These are phyloP conservation scores for Phymorhynchus buccinoides DNA, from an alignment of 1,140 invertebrate species.

Conservation along the genomic window DNA sequence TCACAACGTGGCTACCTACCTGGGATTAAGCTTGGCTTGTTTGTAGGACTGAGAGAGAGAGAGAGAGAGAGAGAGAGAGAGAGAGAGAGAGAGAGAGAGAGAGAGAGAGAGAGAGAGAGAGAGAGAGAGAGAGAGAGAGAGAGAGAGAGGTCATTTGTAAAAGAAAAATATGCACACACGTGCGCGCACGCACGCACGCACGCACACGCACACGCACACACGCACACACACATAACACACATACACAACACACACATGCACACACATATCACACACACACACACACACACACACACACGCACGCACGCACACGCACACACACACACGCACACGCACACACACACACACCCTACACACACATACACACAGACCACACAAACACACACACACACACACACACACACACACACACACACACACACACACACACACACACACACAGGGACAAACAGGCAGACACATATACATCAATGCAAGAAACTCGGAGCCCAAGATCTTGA, in stretches of 20 bases:
- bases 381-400: neutral
- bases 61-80: neutral
- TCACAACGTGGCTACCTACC: too few species aligned
- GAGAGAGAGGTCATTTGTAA: neutral
- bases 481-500: too few species aligned
- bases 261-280: neutral
- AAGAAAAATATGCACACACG: slow-evolving; percentile 13
- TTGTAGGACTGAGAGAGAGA: neutral
- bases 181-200: slow-evolving; percentile 9
- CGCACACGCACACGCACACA: slow-evolving; percentile 6
- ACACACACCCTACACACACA: neutral
- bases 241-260: neutral
- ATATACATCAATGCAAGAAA: neutral
- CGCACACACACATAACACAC: slow-evolving; percentile 9
- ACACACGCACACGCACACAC: slow-evolving; percentile 9
- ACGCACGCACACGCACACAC: slow-evolving; percentile 9
- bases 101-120: too few species aligned
- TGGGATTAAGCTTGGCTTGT: too few species aligned
- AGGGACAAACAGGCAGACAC: neutral
- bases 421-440: slow-evolving; percentile 9
- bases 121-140: neutral
- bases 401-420: slow-evolving; percentile 5
- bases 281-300: neutral
- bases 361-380: slow-evolving; percentile 1
- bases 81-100: neutral